A percentile compares a stretch with the other conserved stretches of the same genome.
Conservation (phyloP, 2,113 vertebrate genomes). For the Macrotis lagotis region DNA sequence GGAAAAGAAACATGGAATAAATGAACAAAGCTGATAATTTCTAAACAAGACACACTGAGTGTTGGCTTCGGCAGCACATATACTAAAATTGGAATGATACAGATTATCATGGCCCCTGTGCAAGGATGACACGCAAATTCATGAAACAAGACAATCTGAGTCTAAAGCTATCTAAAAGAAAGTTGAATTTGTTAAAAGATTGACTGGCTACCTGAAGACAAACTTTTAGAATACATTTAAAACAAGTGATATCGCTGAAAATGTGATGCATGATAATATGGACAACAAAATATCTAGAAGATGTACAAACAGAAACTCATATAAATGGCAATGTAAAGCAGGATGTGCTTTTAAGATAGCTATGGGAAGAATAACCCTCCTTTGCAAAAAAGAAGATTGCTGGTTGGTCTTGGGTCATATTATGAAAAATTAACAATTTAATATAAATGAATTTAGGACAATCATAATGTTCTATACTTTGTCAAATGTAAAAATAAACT, state of each 20-base stretch:
- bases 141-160: background rate
- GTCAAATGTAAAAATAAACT: too few species aligned
- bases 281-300: background rate
- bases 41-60: background rate
- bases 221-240: background rate
- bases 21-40: background rate
- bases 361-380: background rate
- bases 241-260: background rate
- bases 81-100: too few species aligned
- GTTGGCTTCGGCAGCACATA: too few species aligned
- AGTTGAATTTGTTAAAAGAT: background rate
- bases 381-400: background rate
- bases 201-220: background rate
- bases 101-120: too few species aligned
- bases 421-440: background rate
- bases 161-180: background rate
- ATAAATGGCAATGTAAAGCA: background rate
- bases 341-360: background rate
- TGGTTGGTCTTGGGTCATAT: background rate
- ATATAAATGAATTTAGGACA: background rate
- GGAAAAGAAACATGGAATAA: background rate
- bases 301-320: background rate
- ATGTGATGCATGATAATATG: background rate
- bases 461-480: background rate
- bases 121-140: too few species aligned